Evolutionary conservation across 2,113 vertebrate species (phyloP).

Genomic region (Rhea pennata): DNA sequence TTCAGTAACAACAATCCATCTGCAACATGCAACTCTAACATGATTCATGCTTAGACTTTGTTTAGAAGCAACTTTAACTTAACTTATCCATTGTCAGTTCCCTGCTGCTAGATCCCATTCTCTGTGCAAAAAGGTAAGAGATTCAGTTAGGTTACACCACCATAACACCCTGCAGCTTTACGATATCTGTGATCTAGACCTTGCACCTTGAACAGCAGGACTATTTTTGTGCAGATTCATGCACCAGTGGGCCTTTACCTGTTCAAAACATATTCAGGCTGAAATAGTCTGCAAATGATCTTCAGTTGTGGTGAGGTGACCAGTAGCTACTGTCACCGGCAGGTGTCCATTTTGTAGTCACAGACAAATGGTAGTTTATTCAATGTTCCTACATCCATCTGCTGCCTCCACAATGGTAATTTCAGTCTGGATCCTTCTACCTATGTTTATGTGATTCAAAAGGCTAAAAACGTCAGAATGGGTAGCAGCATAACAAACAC

Average conservation of each 20-base stretch:
- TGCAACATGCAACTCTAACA: accelerated
- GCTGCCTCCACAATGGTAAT: background rate
- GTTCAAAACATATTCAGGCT: background rate
- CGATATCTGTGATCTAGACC: accelerated
- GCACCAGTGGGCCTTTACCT: background rate
- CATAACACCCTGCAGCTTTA: background rate
- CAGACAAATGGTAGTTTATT: background rate
- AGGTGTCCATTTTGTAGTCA: background rate
- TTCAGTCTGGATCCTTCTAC: background rate
- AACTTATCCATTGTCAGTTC: background rate
- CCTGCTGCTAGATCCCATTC: background rate
- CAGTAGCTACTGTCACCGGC: background rate
- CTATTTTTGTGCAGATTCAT: background rate
- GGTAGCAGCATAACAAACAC: background rate
- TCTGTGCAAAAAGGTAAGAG: background rate
- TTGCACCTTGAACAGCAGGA: background rate
- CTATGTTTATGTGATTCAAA: background rate
- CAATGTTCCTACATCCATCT: constrained; percentile 16
- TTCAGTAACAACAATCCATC: background rate
- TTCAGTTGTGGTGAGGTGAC: background rate
- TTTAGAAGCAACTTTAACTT: background rate
- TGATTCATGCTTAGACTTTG: background rate
- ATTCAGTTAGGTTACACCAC: background rate
- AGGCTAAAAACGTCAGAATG: constrained; percentile 5
- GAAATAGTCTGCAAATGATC: background rate